Evolutionary conservation across 2,797 vertebrate genomes (phyloP).

Genomic region (Cossypha niveicapilla): DNA sequence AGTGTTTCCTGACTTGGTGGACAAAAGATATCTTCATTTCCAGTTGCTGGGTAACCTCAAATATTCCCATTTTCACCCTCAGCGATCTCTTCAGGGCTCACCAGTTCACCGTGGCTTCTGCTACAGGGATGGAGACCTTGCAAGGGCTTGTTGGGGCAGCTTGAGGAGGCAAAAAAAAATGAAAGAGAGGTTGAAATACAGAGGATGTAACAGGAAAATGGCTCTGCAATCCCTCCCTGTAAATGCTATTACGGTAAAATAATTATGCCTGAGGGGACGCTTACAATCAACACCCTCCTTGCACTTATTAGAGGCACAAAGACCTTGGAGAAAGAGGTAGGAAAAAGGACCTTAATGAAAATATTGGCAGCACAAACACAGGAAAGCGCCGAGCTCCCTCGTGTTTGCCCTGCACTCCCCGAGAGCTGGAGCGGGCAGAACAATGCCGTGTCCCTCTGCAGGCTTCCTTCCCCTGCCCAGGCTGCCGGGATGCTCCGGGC

Average conservation of each 20-base stretch:
- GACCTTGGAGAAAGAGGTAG: not conserved
- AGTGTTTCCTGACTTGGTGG: not conserved
- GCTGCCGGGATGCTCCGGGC: not conserved
- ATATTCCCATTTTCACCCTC: not conserved
- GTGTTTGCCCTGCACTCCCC: not conserved
- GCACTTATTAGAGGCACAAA: not conserved
- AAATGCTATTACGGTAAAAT: not conserved
- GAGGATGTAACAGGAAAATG: not conserved
- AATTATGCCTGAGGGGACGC: not conserved
- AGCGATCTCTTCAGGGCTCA: not conserved
- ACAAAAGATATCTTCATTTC: not conserved
- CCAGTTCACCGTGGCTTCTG: not conserved
- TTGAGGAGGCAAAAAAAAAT: not conserved
- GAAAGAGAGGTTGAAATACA: not conserved
- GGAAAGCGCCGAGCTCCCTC: not conserved
- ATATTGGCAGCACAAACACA: slow-evolving; percentile 30
- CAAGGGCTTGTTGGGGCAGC: not conserved
- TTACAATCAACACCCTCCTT: not conserved
- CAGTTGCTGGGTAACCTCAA: slow-evolving; percentile 32
- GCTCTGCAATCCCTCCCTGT: not conserved
- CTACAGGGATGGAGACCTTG: not conserved
- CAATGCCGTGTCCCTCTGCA: not conserved
- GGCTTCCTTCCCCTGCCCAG: slow-evolving; percentile 8
- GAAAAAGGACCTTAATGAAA: not conserved
- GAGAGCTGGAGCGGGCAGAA: not conserved